phyloP scores from a whole-genome alignment of 2,888 invertebrate species.

The Cerceris rybyensis region DNA sequence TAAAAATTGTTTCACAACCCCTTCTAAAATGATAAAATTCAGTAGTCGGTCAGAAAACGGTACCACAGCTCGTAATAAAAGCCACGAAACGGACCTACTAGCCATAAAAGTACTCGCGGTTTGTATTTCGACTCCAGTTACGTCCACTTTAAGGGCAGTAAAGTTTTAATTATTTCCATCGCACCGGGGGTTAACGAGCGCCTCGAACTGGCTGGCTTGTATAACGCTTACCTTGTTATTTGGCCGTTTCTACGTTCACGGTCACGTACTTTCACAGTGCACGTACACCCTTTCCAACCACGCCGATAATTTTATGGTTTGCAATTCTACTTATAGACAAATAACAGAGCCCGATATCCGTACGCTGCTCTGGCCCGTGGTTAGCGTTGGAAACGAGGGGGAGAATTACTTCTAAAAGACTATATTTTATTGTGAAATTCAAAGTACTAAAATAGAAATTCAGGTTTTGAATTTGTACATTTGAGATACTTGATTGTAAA shows the following conservation, averaged over 20 bases:
- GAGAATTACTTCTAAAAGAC: too few relatives aligned
- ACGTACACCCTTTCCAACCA: constrained; percentile 33
- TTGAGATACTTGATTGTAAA: too few relatives aligned
- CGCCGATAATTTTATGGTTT: constrained; percentile 59
- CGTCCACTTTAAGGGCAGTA: constrained; percentile 5
- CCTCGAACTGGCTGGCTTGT: constrained; percentile 20
- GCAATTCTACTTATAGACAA: constrained; percentile 57
- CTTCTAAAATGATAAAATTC: too few relatives aligned
- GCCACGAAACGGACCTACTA: neutral
- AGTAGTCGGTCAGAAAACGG: too few relatives aligned
- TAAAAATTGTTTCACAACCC: too few relatives aligned
- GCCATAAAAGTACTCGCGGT: neutral
- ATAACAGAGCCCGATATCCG: constrained; percentile 46
- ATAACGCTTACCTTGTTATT: constrained; percentile 44
- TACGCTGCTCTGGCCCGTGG: constrained; percentile 9
- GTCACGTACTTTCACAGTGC: constrained; percentile 47
- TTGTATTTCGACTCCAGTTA: neutral
- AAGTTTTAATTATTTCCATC: constrained; percentile 46
- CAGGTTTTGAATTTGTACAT: too few relatives aligned
- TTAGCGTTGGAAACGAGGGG: too few relatives aligned
- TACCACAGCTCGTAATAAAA: too few relatives aligned
- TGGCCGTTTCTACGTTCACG: constrained; percentile 42
- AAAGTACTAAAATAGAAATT: too few relatives aligned
- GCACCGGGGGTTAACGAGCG: constrained; percentile 42
- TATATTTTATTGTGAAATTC: too few relatives aligned